These are phyloP conservation scores for Xenus cinereus DNA, from an alignment of 2,113 vertebrate species.

Conservation along the genomic window DNA sequence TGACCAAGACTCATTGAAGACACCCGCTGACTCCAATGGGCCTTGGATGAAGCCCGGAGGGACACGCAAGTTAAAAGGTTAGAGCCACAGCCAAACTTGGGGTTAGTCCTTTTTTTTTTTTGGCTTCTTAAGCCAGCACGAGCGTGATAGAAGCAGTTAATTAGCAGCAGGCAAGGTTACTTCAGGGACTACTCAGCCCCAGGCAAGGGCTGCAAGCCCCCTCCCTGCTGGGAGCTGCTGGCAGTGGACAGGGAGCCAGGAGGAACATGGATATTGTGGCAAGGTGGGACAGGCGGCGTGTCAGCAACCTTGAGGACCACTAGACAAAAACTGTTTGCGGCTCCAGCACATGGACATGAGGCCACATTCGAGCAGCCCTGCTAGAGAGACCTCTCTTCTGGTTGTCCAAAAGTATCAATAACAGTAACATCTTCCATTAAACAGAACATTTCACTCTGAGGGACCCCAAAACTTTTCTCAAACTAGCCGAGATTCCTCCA, in stretches of 20 bases:
- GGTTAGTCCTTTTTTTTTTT: not conserved
- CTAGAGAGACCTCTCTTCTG: not conserved
- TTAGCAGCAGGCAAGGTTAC: constrained; percentile 40
- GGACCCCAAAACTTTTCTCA: not conserved
- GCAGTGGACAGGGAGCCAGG: fast-evolving
- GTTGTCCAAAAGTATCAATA: not conserved
- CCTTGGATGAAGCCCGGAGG: not conserved
- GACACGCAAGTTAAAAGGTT: not conserved
- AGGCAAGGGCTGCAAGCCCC: not conserved
- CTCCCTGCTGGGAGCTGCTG: not conserved
- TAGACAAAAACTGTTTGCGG: not conserved
- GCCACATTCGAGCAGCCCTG: not conserved
- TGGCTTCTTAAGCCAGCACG: not conserved
- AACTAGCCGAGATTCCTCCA: not conserved
- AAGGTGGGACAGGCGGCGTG: not conserved
- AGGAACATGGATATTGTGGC: not conserved
- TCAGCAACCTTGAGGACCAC: not conserved
- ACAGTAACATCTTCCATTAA: not conserved
- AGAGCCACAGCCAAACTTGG: not conserved
- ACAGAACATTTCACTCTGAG: not conserved
- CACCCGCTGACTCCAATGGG: constrained; percentile 4
- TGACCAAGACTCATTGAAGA: constrained; percentile 34
- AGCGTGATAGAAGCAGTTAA: not conserved
- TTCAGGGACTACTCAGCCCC: not conserved
- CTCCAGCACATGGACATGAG: not conserved